Evolutionary conservation across 2,797 vertebrate species (phyloP).

Genomic region (Chrosomus eos): DNA sequence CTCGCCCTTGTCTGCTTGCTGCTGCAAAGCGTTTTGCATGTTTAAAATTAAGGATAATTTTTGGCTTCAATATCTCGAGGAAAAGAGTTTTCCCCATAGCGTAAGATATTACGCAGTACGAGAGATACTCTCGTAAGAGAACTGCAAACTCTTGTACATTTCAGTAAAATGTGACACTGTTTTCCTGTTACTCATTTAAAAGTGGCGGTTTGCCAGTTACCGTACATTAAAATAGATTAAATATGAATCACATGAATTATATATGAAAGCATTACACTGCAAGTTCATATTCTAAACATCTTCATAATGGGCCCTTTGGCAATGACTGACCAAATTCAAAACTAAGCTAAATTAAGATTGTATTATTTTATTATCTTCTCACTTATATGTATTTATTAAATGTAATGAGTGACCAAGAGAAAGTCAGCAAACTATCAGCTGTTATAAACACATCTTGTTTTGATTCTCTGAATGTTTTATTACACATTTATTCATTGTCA

Average conservation of each 20-base stretch:
- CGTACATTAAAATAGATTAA: not conserved
- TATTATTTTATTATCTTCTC: not conserved
- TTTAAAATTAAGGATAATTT: too few species aligned
- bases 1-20: too few species aligned
- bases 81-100: too few species aligned
- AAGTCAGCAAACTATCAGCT: conserved; percentile 11
- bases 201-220: not conserved
- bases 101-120: too few species aligned
- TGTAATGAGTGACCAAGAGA: not conserved
- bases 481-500: conserved; percentile 14
- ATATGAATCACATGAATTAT: conserved; percentile 23
- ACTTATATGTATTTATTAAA: not conserved
- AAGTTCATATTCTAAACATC: conserved; percentile 17
- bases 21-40: too few species aligned
- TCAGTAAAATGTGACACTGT: not conserved
- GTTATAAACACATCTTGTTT: conserved; percentile 23
- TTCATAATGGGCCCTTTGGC: not conserved
- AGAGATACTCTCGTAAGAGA: too few species aligned
- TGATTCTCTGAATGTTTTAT: conserved; percentile 23
- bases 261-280: conserved; percentile 19
- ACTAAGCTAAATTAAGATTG: not conserved
- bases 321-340: not conserved
- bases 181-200: not conserved
- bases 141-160: not conserved
- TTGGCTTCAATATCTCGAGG: too few species aligned